These are phyloP conservation scores for Bactericera cockerelli DNA, from an alignment of 1,140 invertebrate genomes.

Conservation along the genomic window DNA sequence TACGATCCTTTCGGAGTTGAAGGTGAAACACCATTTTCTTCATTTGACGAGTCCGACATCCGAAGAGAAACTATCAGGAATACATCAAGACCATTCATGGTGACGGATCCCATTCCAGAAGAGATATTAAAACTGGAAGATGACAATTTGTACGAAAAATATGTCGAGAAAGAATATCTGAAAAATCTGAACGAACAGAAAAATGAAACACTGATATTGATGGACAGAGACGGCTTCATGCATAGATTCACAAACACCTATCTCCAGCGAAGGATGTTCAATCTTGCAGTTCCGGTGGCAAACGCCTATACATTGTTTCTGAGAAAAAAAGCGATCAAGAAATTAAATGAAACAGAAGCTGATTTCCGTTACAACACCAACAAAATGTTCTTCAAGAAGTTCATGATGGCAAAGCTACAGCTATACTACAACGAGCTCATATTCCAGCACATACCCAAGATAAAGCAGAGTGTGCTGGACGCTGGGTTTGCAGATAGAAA, in stretches of 20 bases:
- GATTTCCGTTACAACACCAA: not conserved
- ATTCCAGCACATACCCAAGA: not conserved
- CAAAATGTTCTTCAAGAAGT: not conserved
- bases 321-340: not conserved
- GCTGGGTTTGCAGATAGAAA: not conserved
- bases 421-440: not conserved
- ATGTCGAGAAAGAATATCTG: constrained; percentile 1
- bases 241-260: not conserved
- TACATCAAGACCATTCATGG: not conserved
- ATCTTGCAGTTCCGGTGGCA: not conserved
- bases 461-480: not conserved
- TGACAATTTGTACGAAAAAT: not conserved
- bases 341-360: not conserved
- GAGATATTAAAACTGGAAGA: not conserved
- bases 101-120: not conserved
- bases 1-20: too few species aligned
- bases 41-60: not conserved
- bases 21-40: not conserved
- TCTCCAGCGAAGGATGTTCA: not conserved
- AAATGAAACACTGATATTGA: not conserved
- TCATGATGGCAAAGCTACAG: not conserved
- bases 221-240: not conserved
- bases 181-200: not conserved
- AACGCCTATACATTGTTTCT: not conserved
- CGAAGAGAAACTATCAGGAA: not conserved